Conservation (phyloP, 2,113 vertebrate species). For the Mystacornis crossleyi region DNA sequence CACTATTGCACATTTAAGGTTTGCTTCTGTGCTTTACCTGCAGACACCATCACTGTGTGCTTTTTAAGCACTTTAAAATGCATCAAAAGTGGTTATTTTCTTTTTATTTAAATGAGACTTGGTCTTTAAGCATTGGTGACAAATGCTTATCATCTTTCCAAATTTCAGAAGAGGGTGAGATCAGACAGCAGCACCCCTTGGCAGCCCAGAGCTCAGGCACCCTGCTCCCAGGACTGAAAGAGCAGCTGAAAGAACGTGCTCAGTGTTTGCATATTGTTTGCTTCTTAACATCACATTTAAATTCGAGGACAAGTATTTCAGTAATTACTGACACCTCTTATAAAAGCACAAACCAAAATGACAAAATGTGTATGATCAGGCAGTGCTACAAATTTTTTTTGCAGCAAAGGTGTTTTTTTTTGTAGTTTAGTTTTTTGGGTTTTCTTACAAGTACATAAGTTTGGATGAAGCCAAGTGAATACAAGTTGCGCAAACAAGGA, state of each 20-base stretch:
- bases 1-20: neutral
- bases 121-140: neutral
- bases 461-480: neutral
- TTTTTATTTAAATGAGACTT: neutral
- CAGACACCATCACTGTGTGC: accelerated
- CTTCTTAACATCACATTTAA: neutral
- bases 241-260: neutral
- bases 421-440: neutral
- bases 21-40: neutral
- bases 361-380: neutral
- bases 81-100: neutral
- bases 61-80: neutral
- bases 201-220: neutral
- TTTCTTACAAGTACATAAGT: neutral
- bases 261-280: neutral
- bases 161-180: neutral
- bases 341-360: neutral
- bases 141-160: neutral
- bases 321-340: neutral
- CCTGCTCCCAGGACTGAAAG: neutral
- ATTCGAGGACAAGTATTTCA: neutral
- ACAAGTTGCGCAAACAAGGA: neutral
- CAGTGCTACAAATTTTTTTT: neutral
- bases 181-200: neutral
- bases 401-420: neutral